A percentile compares a stretch with the other conserved stretches of the same genome.
Conservation (phyloP, 2,888 invertebrate genomes). For the Diogma glabrata region DNA sequence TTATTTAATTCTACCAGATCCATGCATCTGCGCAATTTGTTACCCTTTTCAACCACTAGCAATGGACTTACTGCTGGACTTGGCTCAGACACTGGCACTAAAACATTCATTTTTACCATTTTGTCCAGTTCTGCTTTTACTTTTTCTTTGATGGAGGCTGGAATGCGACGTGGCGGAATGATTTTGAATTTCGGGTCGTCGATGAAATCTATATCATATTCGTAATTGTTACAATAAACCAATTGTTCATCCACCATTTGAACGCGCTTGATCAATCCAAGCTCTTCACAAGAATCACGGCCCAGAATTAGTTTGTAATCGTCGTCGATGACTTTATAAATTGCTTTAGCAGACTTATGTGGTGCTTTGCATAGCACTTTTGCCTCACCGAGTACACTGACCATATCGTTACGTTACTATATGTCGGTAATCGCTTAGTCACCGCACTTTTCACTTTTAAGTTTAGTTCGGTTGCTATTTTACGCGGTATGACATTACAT, state of each 20-base stretch:
- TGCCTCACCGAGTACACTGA: background rate
- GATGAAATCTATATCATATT: too few relatives aligned
- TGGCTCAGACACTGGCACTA: background rate
- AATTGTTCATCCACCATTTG: too few relatives aligned
- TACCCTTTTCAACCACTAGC: background rate
- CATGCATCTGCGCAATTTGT: background rate
- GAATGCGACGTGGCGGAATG: background rate
- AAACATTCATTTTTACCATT: background rate
- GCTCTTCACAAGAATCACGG: background rate
- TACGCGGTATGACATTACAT: background rate
- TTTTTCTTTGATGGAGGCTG: background rate
- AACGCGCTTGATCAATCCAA: too few relatives aligned
- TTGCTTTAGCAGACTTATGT: background rate
- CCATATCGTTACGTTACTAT: background rate
- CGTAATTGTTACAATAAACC: too few relatives aligned
- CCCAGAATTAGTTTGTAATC: too few relatives aligned
- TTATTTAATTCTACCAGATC: background rate
- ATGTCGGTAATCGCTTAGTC: background rate
- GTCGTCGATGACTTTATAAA: background rate
- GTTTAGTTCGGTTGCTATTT: background rate
- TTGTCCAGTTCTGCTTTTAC: too few relatives aligned
- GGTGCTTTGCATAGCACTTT: background rate
- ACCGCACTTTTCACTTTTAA: too few relatives aligned
- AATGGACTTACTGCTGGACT: background rate
- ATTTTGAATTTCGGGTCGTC: conserved; percentile 1